Base-by-base conservation (phyloP, 2,888 invertebrate genomes). In the Gordius sp. region DNA sequence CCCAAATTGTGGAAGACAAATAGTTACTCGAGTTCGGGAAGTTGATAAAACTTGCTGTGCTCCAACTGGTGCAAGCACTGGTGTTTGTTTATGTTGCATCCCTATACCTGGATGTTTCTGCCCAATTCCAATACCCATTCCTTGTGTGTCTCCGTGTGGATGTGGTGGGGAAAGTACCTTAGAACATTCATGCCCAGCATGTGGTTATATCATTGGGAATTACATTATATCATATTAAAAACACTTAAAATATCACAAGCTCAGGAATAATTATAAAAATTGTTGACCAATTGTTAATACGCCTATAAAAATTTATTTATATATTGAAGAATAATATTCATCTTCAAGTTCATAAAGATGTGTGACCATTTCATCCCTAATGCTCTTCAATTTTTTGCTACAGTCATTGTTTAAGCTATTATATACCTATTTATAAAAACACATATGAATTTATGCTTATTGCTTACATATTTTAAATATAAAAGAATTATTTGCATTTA, bases 71-170 rank as follows among this genome's bases (percentile, higher is more conserved):
- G 47, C 47, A 47, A 47, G 47, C 20, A 47, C 16, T 47, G 47
- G 47, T 20, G 20, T 47, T 8, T 47, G 47, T 23, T 20, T 47
- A n/a, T 47, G 47, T 20, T 47, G 47, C 20, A 47, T 47, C 8
- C 47, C 47, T n/a, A 47, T 47, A 18, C 47, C 47, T 47, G 47
- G 47, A n/a, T 47, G 47, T 47, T 47, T 47, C 20, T 47, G 47
- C 23, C 47, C 47, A 18, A 20, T 47, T 47, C 47, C 47, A n/a
- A 47, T 47, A n/a, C 47, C 47, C 8, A 47, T 47, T 18, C 47
- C 47, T n/a, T 47, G 47, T 20, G 13, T 4, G 4, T 47, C 47
- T 47, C 47, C 47, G 20, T 47, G 47, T 47, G 47, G 47, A 47
- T 47, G 47, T 47, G 47, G 47, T 18, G 47, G 47, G 20, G 16